Base-by-base conservation (phyloP, 2,113 vertebrate genomes). In the Colinus virginianus region DNA sequence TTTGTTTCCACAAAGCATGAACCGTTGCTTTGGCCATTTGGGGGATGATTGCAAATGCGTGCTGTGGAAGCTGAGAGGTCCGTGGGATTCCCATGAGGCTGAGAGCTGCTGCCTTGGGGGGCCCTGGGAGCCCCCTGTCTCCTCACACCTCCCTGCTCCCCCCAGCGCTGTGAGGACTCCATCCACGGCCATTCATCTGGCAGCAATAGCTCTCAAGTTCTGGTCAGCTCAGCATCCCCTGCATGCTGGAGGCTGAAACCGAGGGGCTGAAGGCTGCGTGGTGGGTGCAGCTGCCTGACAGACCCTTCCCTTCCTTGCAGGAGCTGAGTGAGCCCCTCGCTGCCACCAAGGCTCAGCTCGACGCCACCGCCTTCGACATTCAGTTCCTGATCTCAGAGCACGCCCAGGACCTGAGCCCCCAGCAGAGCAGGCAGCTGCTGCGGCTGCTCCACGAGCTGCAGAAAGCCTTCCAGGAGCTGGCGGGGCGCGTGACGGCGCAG, bases 341-440 rank as follows among this genome's bases (percentile, higher is more conserved):
- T 43, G 90, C 95, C 75, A 98, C 94, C 91, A 98, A 98, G 66
- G 92, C 85, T 13, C 97, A 99, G 74, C 98, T 99, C 25, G 98
- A 97, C 6, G 30, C 71, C 36, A 87, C 98, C 2, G 98, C 98
- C 61, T 98, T 98, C 6, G 98, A 98, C 87, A 94, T 98, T 87
- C 99, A 99, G 96, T 67, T 98, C 80, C 99, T 99, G 76, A 98
- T 99, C 95, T 99, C 99, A 0, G 98, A 99, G 97, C 98, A 98
- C 1, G 98, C 98, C 1, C 98, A 98, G 96, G 98, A 99, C 80
- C 84, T 99, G 83, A 97, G 91, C 13, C 98, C 98, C 4, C 98
- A 98, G 92, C 98, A 99, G 96, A 99, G 98, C 97, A 96, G 98
- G 80, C 97, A 97, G 88, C 97, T 99, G 48, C 97, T 99, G 80